Evolutionary conservation across 2,888 invertebrate species (phyloP).

Genomic region (Euplagia quadripunctaria): DNA sequence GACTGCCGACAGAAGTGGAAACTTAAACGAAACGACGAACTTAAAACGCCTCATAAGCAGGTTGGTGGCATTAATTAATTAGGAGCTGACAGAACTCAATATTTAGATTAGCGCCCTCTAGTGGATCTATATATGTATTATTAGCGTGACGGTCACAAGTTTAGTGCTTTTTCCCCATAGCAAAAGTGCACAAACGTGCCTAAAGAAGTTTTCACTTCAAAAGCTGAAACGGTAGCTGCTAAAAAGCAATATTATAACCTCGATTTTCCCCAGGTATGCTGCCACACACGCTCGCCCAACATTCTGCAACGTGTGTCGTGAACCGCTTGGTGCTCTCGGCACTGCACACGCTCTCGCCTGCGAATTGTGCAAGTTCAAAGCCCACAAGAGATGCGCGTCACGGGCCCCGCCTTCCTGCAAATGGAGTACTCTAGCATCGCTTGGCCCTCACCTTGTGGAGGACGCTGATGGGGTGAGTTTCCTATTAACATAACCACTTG

Average conservation of each 20-base stretch:
- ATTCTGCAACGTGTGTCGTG: conserved; percentile 98
- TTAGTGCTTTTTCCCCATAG: no score
- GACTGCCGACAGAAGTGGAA: no score
- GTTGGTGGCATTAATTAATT: no score
- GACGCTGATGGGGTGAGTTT: conserved; percentile 94
- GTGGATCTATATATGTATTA: no score
- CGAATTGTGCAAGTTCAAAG: conserved; percentile 99
- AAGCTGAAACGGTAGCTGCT: no score
- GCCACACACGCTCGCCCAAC: conserved; percentile 98
- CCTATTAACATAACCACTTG: background rate
- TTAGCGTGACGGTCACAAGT: no score
- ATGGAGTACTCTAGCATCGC: conserved; percentile 98
- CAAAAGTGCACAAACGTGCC: no score
- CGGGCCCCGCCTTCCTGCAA: conserved; percentile 98
- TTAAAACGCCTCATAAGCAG: no score
- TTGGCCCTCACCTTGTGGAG: conserved; percentile 98
- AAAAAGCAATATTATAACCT: background rate
- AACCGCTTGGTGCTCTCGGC: conserved; percentile 95
- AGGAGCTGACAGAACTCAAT: no score
- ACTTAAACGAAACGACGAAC: no score
- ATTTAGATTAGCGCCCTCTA: no score
- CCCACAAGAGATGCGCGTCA: conserved; percentile 97
- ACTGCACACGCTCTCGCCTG: conserved; percentile 98
- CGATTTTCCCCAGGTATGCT: conserved; percentile 88
- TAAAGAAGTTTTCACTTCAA: no score